Conservation (phyloP, 2,797 vertebrate species). For the Halcyon smyrnensis region DNA sequence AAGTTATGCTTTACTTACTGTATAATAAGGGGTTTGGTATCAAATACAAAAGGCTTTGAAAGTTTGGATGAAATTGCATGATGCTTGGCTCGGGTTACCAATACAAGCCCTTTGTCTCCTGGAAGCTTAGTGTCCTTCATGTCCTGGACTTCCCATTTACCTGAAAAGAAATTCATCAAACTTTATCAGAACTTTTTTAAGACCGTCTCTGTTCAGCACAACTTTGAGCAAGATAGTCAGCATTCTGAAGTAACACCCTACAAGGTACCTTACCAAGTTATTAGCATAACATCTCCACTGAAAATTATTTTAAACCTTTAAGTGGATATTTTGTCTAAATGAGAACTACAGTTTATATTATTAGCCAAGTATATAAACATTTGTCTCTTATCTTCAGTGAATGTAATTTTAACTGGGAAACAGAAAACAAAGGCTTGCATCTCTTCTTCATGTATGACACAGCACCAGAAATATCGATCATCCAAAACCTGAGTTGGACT, state of each 20-base stretch:
- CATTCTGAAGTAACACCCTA: background rate
- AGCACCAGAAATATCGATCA: background rate
- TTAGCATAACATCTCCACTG: background rate
- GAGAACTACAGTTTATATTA: background rate
- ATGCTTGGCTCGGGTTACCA: conserved; percentile 94
- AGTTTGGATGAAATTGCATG: conserved; percentile 93
- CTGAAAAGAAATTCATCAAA: conserved; percentile 68
- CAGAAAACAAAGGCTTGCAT: background rate
- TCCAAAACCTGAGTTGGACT: conserved; percentile 37
- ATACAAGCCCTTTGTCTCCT: conserved; percentile 93
- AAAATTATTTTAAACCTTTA: background rate
- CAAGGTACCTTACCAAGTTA: background rate
- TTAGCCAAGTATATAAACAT: background rate
- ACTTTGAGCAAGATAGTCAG: background rate
- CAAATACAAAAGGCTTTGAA: conserved; percentile 91
- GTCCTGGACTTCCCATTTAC: conserved; percentile 95
- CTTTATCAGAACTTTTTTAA: background rate
- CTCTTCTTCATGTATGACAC: background rate
- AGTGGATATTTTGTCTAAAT: background rate
- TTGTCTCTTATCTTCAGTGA: background rate
- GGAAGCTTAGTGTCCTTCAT: conserved; percentile 94
- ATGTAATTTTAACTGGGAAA: background rate
- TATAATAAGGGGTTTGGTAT: conserved; percentile 90
- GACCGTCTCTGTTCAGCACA: background rate
- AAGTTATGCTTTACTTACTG: conserved; percentile 85